Percentiles rank a stretch among this genome's conserved stretches.
Conservation (phyloP, 1,140 invertebrate species). For the Apocrypta bakeri region DNA sequence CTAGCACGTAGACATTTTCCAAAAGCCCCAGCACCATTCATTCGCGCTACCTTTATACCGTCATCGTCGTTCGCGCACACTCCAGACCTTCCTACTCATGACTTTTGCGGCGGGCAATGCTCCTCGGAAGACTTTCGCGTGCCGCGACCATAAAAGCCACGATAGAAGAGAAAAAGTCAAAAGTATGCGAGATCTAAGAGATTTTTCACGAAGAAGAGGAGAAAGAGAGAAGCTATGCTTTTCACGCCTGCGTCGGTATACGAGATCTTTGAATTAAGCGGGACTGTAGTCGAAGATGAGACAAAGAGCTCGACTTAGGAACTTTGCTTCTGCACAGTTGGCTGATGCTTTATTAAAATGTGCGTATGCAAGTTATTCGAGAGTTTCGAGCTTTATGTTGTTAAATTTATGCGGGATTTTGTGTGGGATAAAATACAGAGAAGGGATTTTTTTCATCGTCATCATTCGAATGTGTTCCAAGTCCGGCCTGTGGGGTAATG, state of each 20-base stretch:
- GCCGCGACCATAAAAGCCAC: not conserved
- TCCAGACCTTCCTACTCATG: not conserved
- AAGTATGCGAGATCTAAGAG: slow-evolving; percentile 6
- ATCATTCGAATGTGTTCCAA: no score
- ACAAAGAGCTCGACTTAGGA: not conserved
- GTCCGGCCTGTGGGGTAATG: no score
- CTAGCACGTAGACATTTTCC: not conserved
- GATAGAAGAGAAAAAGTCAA: not conserved
- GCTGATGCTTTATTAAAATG: slow-evolving; percentile 19
- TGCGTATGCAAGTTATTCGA: not conserved
- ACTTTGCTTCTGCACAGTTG: not conserved
- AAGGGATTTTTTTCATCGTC: no score
- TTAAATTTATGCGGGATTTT: not conserved
- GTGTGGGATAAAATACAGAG: not conserved
- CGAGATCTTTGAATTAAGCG: slow-evolving; percentile 42
- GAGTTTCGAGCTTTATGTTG: not conserved
- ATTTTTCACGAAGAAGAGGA: not conserved
- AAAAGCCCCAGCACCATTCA: not conserved
- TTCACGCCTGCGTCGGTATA: slow-evolving; percentile 10
- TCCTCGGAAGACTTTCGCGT: not conserved
- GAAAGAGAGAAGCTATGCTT: not conserved
- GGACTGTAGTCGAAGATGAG: not conserved
- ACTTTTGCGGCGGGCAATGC: not conserved
- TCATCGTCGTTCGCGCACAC: slow-evolving; percentile 2
- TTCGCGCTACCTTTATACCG: not conserved